phyloP scores from a whole-genome alignment of 2,888 invertebrate genomes.

The Eupithecia dodoneata region DNA sequence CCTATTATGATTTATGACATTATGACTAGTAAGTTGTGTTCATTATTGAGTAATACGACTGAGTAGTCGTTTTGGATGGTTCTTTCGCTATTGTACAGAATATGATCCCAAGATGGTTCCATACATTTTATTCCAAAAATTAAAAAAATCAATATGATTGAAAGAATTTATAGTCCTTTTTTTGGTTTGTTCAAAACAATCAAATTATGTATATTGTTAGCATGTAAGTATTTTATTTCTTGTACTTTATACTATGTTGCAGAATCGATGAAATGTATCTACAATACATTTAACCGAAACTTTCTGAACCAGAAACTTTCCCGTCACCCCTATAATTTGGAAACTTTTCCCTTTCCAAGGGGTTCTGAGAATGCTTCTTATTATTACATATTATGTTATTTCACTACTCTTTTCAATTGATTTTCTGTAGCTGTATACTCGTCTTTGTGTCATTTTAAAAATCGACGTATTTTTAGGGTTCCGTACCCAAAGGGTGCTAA shows the following conservation, averaged over 20 bases:
- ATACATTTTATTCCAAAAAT: too few relatives aligned
- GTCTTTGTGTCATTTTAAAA: neutral
- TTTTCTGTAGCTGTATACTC: neutral
- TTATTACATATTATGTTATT: neutral
- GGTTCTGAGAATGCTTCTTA: neutral
- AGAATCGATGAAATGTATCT: neutral
- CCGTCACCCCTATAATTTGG: neutral
- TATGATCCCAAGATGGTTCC: too few relatives aligned
- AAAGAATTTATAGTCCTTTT: too few relatives aligned
- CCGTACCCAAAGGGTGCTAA: too few relatives aligned
- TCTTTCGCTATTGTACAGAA: too few relatives aligned
- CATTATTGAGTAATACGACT: too few relatives aligned
- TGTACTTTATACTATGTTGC: neutral
- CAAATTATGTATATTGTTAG: too few relatives aligned
- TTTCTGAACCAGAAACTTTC: neutral
- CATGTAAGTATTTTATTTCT: neutral
- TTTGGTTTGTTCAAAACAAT: too few relatives aligned
- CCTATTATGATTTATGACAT: too few relatives aligned
- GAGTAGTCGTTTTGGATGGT: too few relatives aligned
- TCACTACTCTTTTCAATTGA: neutral
- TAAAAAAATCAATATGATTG: too few relatives aligned
- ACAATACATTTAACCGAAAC: neutral
- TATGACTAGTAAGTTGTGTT: too few relatives aligned
- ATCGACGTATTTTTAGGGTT: neutral
- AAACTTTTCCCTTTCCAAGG: conserved; percentile 4